Base-by-base conservation (phyloP, 2,888 invertebrate genomes). In the Crossocerus cetratus region DNA sequence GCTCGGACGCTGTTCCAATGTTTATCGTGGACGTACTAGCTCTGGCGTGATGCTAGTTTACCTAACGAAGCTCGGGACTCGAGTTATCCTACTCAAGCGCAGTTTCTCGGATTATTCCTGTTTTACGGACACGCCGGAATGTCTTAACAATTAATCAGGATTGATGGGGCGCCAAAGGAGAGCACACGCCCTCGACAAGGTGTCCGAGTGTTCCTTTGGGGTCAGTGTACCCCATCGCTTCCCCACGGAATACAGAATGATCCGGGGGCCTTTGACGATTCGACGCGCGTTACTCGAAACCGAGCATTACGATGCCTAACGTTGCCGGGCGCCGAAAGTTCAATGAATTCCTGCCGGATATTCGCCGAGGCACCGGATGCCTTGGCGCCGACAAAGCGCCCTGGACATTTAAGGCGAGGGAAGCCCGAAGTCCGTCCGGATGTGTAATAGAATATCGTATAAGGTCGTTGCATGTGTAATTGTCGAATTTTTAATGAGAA, bases 321-420 rank as follows among this genome's bases (percentile, higher is more conserved):
- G 71, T 73, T 74, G 43, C 49, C 54, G 42, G 22, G 64, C 63
- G 58, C 60, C 75, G 76, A 74, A 75, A 82, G 77, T 59, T 72
- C 68, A 83, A 82, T 83, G 81, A 80, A 83, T 83, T 79, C 76
- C 67, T 55, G 63, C 73, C 78, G 81, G 76, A 80, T 79, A 83
- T 77, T 32, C 81, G 81, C 65, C 65, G 73, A 65, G 53, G 73
- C 72, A 74, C 81, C 79, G 81, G 78, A 83, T 78, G 78, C 77
- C 32, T 74, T 65, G 49, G 49, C 45, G n/a, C 43, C 56, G 49
- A 58, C 61, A 72, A 32, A 32, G 32, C 32, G 32, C 0, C 8
- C 32, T 4, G 32, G 32, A 32, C 32, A 32, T 32, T 32, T 32
- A 32, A 32, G 32, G 32, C 32, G 11, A 32, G 32, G 32, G 32